Evolutionary conservation across 2,888 invertebrate genomes (phyloP), one percentile per base, ranked within the genome.

Genomic region (Eupithecia tripunctaria): DNA sequence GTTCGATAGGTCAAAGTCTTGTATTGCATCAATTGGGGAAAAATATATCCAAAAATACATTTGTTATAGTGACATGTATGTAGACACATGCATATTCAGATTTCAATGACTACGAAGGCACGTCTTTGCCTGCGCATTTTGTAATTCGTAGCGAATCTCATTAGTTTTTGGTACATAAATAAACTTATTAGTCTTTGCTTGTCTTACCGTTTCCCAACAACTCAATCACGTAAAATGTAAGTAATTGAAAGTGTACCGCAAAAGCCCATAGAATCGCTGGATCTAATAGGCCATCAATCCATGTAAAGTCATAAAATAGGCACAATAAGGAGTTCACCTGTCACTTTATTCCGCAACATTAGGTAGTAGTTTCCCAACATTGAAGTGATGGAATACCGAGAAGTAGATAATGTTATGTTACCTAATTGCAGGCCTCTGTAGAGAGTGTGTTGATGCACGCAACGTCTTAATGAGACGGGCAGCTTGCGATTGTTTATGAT

Each of bases 341-440:
- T 41, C 69, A 27, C 74, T 71, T 70, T 72, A 76, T 74, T 73
- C 73, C 73, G 77, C 78, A 79, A 80, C 75, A 78, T 75, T 77
- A 81, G 81, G 77, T 80, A 78, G 77, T 78, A 82, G 85, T 88
- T 88, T 87, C 88, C 82, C 84, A 88, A 87, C 77, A 77, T 79
- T 73, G 78, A 75, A 79, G 79, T 84, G 81, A 82, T 84, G 84
- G 81, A 84, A 85, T 84, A 83, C 82, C 78, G 72, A 82, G 80
- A 82, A 83, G 82, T 81, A 83, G 83, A 86, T 86, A 85, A 85
- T 84, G 82, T 84, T 85, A 83, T 83, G 85, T 88, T 89, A 86
- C 84, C 84, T 87, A 87, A 88, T 88, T 88, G 83, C 82, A 75
- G 74, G 75, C 82, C 76, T 84, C 81, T 76, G 79, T 84, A 82